Evolutionary conservation across 2,797 vertebrate species (phyloP).

Genomic region (Novumbra hubbsi): DNA sequence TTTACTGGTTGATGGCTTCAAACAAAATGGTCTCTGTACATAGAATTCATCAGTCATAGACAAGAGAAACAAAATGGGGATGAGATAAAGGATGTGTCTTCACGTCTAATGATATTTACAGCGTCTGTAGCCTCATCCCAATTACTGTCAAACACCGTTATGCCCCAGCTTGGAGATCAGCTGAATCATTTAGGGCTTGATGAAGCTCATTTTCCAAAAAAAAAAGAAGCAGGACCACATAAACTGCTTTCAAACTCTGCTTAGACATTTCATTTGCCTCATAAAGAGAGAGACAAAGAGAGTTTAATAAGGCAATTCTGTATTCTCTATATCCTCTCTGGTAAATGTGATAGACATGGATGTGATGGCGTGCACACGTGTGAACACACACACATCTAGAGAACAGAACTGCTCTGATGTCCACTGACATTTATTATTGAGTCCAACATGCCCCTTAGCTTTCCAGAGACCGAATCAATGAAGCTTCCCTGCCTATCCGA

Average conservation of each 20-base stretch:
- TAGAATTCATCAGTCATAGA: not conserved
- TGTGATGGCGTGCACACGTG: not conserved
- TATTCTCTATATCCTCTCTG: too few relatives aligned
- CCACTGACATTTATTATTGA: slow-evolving; percentile 44
- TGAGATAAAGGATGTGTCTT: slow-evolving; percentile 5
- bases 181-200: not conserved
- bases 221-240: too few relatives aligned
- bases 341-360: too few relatives aligned
- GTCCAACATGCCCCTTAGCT: slow-evolving; percentile 37
- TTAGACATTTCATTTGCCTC: too few relatives aligned
- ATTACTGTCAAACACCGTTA: slow-evolving; percentile 24
- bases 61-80: slow-evolving; percentile 12
- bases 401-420: slow-evolving; percentile 21
- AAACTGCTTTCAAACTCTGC: too few relatives aligned
- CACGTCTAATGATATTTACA: slow-evolving; percentile 4
- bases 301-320: too few relatives aligned
- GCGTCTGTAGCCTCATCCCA: slow-evolving; percentile 8
- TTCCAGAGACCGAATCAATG: slow-evolving; percentile 45
- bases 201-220: too few relatives aligned
- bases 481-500: not conserved
- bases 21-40: slow-evolving; percentile 7
- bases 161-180: slow-evolving; percentile 19
- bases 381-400: not conserved
- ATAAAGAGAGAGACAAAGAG: too few relatives aligned
- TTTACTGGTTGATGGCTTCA: slow-evolving; percentile 38